Evolutionary conservation across 2,113 vertebrate species (phyloP), one percentile per base, ranked within the genome.

Genomic region (Colius striatus): DNA sequence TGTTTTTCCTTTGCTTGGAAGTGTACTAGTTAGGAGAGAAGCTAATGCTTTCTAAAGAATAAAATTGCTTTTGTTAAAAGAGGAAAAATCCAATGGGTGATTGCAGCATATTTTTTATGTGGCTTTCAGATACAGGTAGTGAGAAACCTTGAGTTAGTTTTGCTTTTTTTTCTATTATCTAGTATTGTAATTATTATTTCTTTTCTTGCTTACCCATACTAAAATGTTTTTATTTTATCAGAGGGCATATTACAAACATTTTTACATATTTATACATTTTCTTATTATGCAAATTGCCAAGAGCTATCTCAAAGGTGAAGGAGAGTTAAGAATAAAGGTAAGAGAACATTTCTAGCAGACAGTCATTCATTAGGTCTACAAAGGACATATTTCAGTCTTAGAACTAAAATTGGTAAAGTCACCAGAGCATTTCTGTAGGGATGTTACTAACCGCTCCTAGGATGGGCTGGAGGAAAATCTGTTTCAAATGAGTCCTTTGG

Each of bases 241-340:
- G 87, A 95, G 89, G 91, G 71, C 97, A 84, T 94, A 81, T 95
- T 86, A 94, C 85, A 97, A 96, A 94, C 80, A 94, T 95, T 97
- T 96, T 97, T 97, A 96, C 94, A 97, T 97, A 96, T 95, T 96
- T 95, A 93, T 95, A 89, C 70, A 94, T 96, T 96, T 96, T 93
- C 79, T 72, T 96, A 97, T 96, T 96, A 96, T 91, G 91, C 82
- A 96, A 90, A 96, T 96, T 83, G 96, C 62, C 74, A 88, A 66
- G 53, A 87, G 87, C 79, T 95, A 93, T 97, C 82, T 76, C 90
- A 92, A 34, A 96, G 81, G 94, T 97, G 95, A 92, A 97, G 96
- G 96, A 94, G 75, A 97, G 30, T 90, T 88, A 96, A 93, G 63
- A 97, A 93, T 73, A 92, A 91, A 95, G 88, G 95, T 90, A 94